Percentiles rank a stretch among this genome's conserved stretches.
These are phyloP conservation scores for Acestrorhynchus altus DNA, from an alignment of 2,797 vertebrate genomes.

Conservation along the genomic window DNA sequence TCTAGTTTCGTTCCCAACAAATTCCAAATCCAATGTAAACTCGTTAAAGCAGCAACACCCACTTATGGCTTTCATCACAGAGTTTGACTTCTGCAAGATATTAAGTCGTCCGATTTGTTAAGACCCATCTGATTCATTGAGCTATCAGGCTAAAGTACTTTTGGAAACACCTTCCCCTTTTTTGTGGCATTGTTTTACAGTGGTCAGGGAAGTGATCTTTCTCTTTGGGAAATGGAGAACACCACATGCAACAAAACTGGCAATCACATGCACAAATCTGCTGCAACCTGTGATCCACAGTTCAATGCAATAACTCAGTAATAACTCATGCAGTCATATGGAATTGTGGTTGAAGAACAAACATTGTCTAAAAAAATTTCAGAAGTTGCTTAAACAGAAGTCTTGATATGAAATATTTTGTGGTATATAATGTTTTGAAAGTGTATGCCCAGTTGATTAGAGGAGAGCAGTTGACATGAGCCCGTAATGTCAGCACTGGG, in stretches of 20 bases:
- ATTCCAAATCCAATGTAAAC: conserved; percentile 5
- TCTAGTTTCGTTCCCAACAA: conserved; percentile 12
- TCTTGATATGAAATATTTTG: neutral
- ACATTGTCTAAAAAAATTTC: neutral
- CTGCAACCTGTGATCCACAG: too few relatives aligned
- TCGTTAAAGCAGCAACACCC: neutral
- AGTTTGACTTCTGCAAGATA: conserved; percentile 12
- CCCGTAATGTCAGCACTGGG: neutral
- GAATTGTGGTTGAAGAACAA: neutral
- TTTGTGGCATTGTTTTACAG: conserved; percentile 19
- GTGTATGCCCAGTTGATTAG: neutral
- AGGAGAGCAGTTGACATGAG: neutral
- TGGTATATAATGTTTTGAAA: neutral
- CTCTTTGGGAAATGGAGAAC: neutral
- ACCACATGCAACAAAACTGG: too few relatives aligned
- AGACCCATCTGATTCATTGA: conserved; percentile 27
- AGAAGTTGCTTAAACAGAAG: neutral
- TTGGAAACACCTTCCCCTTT: neutral
- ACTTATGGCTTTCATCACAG: neutral
- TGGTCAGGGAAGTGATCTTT: neutral
- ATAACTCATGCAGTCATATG: neutral
- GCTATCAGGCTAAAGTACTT: neutral
- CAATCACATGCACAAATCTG: neutral
- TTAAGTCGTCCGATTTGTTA: conserved; percentile 26
- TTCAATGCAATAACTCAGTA: neutral